Percentiles rank a stretch among this genome's conserved stretches.
These are phyloP conservation scores for Acronicta aceris DNA, from an alignment of 2,888 invertebrate genomes.

Conservation along the genomic window DNA sequence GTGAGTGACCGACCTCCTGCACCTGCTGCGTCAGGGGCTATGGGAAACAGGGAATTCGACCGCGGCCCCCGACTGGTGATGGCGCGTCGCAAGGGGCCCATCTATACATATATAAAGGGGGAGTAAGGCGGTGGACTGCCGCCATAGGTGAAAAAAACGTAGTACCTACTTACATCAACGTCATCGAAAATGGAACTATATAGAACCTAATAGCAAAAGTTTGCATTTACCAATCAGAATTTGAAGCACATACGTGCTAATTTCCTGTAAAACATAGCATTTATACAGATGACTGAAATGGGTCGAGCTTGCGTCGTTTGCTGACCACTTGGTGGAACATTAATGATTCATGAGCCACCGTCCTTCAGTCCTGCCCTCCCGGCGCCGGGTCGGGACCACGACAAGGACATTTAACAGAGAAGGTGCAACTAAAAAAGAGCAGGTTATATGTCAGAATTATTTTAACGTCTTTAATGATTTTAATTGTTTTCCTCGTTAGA, in stretches of 20 bases:
- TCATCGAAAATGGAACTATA: no score
- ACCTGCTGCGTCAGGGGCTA: no score
- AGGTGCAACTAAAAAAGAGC: not conserved
- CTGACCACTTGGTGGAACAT: conserved; percentile 33
- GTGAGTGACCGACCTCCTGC: no score
- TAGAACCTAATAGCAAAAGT: not conserved
- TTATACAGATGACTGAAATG: conserved; percentile 7
- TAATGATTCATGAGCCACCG: conserved; percentile 10
- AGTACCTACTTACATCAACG: not conserved
- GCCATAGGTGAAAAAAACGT: no score
- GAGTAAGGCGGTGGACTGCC: no score
- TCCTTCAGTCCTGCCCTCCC: not conserved
- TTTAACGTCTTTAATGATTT: no score
- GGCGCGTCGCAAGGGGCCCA: no score
- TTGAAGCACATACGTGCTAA: conserved; percentile 5
- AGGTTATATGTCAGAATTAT: not conserved
- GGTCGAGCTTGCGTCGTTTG: conserved; percentile 10
- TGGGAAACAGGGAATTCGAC: no score
- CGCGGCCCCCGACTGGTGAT: no score
- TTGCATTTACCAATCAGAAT: not conserved
- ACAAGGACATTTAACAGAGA: not conserved
- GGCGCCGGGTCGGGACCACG: not conserved
- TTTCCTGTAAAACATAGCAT: conserved; percentile 9
- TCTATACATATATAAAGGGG: no score
- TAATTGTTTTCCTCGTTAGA: no score